phyloP scores from a whole-genome alignment of 2,797 vertebrate genomes.

The Thaleichthys pacificus region DNA sequence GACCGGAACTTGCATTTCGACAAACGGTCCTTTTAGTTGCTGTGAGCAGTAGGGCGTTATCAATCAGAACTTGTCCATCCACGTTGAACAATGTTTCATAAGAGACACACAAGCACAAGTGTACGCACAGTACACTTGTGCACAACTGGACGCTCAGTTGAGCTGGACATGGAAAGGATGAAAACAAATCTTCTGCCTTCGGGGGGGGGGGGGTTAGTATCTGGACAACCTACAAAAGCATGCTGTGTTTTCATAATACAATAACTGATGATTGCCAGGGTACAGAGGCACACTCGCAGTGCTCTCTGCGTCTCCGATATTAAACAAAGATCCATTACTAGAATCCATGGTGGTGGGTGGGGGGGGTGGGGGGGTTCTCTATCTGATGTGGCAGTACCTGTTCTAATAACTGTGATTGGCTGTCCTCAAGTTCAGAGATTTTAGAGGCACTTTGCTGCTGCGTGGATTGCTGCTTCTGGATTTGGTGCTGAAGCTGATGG shows the following conservation, averaged over 20 bases:
- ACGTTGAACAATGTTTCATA: slow-evolving; percentile 1
- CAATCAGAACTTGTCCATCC: background rate
- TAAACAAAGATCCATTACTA: background rate
- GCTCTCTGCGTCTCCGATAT: background rate
- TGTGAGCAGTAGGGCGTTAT: background rate
- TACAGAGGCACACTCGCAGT: slow-evolving; percentile 35
- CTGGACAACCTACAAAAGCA: slow-evolving; percentile 22
- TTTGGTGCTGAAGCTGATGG: slow-evolving; percentile 72
- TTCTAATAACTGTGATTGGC: slow-evolving; percentile 76
- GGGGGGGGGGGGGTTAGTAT: slow-evolving; percentile 4
- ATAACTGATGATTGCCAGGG: slow-evolving; percentile 12
- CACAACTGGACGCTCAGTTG: background rate
- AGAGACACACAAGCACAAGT: background rate
- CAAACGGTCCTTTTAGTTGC: background rate
- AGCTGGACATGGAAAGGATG: background rate
- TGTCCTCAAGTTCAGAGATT: slow-evolving; percentile 79
- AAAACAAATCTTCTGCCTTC: slow-evolving; percentile 9
- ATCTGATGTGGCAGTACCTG: slow-evolving; percentile 64
- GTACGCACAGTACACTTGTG: background rate
- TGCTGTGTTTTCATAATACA: slow-evolving; percentile 14
- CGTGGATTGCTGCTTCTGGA: slow-evolving; percentile 81
- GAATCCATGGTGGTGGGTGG: too few species aligned
- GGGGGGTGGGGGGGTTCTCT: too few species aligned
- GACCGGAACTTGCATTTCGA: background rate
- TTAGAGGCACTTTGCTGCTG: slow-evolving; percentile 78